Conservation (phyloP, 2,797 vertebrate genomes). For the Dermochelys coriacea region DNA sequence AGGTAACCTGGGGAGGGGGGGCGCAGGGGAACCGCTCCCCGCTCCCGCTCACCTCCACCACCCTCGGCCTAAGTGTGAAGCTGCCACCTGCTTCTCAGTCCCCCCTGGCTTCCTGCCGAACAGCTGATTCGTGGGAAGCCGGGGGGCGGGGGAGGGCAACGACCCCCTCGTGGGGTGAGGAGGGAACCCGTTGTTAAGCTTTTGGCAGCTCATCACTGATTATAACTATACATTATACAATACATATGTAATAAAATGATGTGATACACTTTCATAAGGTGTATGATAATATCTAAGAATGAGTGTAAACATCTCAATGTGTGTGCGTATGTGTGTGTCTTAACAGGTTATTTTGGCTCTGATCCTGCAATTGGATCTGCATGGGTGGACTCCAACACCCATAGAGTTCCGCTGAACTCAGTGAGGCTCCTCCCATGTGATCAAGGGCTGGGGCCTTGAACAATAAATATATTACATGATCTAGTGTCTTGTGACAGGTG, state of each 20-base stretch:
- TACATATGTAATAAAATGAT: not conserved
- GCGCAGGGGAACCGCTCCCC: too few relatives aligned
- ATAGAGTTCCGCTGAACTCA: not conserved
- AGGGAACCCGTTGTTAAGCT: too few relatives aligned
- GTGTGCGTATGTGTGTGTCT: not conserved
- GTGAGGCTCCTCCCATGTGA: not conserved
- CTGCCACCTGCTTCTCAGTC: too few relatives aligned
- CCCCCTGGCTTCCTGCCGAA: too few relatives aligned
- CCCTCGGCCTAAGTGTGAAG: too few relatives aligned
- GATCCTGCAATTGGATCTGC: not conserved
- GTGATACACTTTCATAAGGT: not conserved
- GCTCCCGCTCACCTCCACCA: too few relatives aligned
- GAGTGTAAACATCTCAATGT: not conserved
- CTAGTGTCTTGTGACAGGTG: not conserved
- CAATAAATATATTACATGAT: not conserved
- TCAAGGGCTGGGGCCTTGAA: not conserved
- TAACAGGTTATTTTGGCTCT: not conserved
- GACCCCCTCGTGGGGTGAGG: too few relatives aligned
- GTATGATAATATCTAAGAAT: not conserved
- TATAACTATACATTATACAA: too few relatives aligned
- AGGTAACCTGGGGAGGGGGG: too few relatives aligned
- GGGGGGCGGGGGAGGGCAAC: too few relatives aligned
- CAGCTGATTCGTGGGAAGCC: too few relatives aligned
- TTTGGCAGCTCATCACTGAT: too few relatives aligned
- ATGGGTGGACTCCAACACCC: not conserved